These are phyloP conservation scores for Cheilinus undulatus DNA, from an alignment of 2,113 vertebrate genomes.

Conservation along the genomic window DNA sequence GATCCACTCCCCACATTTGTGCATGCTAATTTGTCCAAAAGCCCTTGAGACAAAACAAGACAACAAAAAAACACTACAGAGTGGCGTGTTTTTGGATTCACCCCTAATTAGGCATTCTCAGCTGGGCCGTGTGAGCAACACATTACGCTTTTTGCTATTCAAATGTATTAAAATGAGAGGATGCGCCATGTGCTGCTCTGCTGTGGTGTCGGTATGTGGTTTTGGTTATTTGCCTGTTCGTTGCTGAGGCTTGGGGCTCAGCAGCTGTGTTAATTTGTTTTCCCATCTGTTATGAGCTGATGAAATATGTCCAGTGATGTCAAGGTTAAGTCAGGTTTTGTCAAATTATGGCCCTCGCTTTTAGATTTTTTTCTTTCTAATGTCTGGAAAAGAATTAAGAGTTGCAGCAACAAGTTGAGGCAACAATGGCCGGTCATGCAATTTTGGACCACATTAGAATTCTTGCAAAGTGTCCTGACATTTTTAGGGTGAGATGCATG, in stretches of 20 bases:
- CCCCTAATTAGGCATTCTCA: conserved; percentile 24
- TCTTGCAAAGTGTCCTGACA: too few relatives aligned
- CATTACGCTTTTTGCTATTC: conserved; percentile 50
- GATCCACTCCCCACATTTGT: background rate
- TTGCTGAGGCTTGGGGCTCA: conserved; percentile 9
- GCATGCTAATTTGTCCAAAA: conserved; percentile 8
- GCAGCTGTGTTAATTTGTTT: background rate
- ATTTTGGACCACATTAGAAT: too few relatives aligned
- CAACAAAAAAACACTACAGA: conserved; percentile 1
- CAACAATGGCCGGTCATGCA: too few relatives aligned
- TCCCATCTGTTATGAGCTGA: background rate
- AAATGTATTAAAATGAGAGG: conserved; percentile 53
- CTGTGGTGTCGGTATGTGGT: conserved; percentile 25
- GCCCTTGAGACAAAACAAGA: background rate
- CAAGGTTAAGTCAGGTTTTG: background rate
- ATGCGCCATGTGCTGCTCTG: background rate
- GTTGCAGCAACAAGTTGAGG: too few relatives aligned
- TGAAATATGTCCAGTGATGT: background rate
- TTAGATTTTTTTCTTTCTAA: background rate
- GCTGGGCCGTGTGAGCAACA: conserved; percentile 1
- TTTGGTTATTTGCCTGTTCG: conserved; percentile 38
- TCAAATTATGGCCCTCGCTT: background rate
- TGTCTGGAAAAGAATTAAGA: background rate
- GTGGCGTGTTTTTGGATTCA: conserved; percentile 14
- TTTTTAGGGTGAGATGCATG: too few relatives aligned